Percentiles rank a stretch among this genome's conserved stretches.
Conservation (phyloP, 2,113 vertebrate species). For the Thomomys bottae region DNA sequence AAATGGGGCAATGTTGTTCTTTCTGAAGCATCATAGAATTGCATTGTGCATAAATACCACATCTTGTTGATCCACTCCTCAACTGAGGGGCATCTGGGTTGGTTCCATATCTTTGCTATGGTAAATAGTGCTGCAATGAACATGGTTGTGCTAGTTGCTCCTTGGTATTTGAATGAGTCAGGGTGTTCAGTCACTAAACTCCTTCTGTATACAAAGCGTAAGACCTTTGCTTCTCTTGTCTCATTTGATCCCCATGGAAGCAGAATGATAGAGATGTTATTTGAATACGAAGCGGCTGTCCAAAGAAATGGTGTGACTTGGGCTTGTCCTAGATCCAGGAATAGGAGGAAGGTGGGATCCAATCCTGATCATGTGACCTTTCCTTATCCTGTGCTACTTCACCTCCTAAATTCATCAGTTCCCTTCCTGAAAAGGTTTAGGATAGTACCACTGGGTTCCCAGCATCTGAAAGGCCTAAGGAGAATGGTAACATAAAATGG, state of each 20-base stretch:
- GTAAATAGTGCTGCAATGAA: too few relatives aligned
- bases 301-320: background rate
- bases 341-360: too few relatives aligned
- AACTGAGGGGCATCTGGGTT: too few relatives aligned
- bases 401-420: background rate
- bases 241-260: background rate
- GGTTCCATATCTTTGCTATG: too few relatives aligned
- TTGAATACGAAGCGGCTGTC: background rate
- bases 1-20: too few relatives aligned
- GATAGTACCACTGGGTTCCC: background rate
- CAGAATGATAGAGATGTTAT: background rate
- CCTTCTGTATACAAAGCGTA: background rate
- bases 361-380: background rate
- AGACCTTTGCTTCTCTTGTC: background rate
- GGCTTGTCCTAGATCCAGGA: background rate
- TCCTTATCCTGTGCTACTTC: background rate
- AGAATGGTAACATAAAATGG: background rate
- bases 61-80: too few relatives aligned
- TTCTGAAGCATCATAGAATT: too few relatives aligned
- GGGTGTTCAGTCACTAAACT: background rate
- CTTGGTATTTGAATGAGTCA: background rate
- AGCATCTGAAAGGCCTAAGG: background rate
- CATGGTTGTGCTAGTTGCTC: too few relatives aligned
- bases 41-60: too few relatives aligned
- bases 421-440: background rate